Evolutionary conservation across 2,113 vertebrate species (phyloP), one percentile per base, ranked within the genome.

Genomic region (Rhodinocichla rosea): DNA sequence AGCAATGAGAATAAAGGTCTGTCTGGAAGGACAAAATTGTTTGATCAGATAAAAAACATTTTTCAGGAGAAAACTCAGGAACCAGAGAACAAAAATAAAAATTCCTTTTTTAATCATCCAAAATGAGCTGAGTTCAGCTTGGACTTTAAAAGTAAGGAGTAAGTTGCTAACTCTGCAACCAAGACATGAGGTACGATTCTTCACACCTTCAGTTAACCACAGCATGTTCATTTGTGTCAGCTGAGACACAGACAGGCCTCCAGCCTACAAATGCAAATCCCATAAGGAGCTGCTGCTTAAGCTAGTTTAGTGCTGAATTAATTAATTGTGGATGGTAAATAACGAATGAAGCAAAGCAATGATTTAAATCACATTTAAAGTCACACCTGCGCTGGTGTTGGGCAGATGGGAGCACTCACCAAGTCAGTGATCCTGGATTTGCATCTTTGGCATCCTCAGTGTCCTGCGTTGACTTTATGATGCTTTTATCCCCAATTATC

Each of bases 361-460:
- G 7, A 42, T 63, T 63, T 59, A 9, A 12, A 37, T 79, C 47
- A 21, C 57, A 16, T 47, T 42, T 59, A 11, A 55, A 45, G 53
- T 21, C 53, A 35, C 49, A 30, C 19, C 33, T 27, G 2, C 0
- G 4, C 30, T 35, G 40, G 6, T 2, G 6, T 0, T 3, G 53
- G 35, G 45, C 76, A 92, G 67, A 28, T 3, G 2, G 3, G 11
- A n/a, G 60, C 0, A 9, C 1, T 3, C 27, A 17, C 3, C 2
- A 6, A 6, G 10, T 10, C n/a, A 8, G 19, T 2, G 23, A 20
- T 7, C 42, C 33, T 37, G 32, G 37, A 12, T 53, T 40, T n/a
- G 55, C 11, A 13, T 12, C 49, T 60, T 9, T 35, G 39, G 57
- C 53, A 56, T 5, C 33, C 33, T 23, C n/a, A 52, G 50, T 28